Conservation (phyloP, 2,113 vertebrate species). For the Prietella phreatophila region DNA sequence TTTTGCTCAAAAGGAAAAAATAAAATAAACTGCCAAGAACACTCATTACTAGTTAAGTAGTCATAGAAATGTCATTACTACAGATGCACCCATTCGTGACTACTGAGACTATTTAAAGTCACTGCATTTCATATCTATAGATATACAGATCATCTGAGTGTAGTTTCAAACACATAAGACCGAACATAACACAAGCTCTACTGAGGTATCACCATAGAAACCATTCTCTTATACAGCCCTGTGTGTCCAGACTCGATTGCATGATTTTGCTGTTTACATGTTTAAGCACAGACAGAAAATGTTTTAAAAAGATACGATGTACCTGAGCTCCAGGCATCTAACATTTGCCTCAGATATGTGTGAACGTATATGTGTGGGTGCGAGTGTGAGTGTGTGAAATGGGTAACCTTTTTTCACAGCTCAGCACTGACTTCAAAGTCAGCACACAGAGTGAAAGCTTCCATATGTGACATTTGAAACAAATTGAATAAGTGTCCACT, state of each 20-base stretch:
- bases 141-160: not conserved
- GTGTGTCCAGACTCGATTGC: not conserved
- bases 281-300: conserved; percentile 1
- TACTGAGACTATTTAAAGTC: not conserved
- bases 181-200: conserved; percentile 12
- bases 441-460: conserved; percentile 71
- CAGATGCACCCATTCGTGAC: not conserved
- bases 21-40: not conserved
- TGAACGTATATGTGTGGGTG: conserved; percentile 14
- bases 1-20: not conserved
- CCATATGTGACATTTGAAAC: conserved; percentile 79
- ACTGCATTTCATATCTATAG: not conserved
- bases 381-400: conserved; percentile 61
- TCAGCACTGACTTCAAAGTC: conserved; percentile 69
- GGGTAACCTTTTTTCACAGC: conserved; percentile 70
- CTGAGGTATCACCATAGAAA: conserved; percentile 24
- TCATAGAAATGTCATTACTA: not conserved
- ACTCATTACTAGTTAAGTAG: not conserved
- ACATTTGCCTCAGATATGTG: conserved; percentile 3
- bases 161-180: conserved; percentile 5
- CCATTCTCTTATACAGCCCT: not conserved
- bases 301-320: conserved; percentile 45
- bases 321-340: not conserved
- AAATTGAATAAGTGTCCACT: conserved; percentile 74
- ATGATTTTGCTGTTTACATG: conserved; percentile 5